Conservation (phyloP, 1,140 invertebrate species). For the Zophobas morio region DNA sequence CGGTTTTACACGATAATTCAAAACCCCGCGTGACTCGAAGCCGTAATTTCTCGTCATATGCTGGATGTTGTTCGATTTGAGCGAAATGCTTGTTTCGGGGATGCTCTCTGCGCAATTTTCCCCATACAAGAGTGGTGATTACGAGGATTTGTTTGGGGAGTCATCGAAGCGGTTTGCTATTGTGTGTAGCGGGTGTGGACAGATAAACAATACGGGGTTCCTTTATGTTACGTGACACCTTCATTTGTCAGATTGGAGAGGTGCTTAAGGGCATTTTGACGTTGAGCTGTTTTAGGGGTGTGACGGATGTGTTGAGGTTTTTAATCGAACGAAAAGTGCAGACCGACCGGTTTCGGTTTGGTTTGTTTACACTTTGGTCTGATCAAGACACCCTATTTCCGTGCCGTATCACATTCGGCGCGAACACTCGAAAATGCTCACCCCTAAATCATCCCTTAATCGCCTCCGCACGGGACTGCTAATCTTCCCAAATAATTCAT, state of each 20-base stretch:
- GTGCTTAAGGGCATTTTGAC: background rate
- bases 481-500: no score
- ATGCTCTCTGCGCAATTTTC: conserved; percentile 26
- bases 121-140: conserved; percentile 26
- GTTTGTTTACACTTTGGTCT: background rate
- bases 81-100: background rate
- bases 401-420: no score
- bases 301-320: conserved; percentile 8
- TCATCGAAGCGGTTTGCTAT: conserved; percentile 37
- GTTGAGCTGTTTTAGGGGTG: background rate
- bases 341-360: background rate
- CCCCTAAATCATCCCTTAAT: no score
- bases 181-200: conserved; percentile 49
- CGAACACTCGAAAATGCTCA: no score
- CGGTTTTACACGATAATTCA: conserved; percentile 43
- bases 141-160: conserved; percentile 23
- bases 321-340: background rate
- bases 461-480: no score
- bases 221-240: conserved; percentile 51
- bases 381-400: no score
- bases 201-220: conserved; percentile 50
- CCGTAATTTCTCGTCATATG: background rate
- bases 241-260: conserved; percentile 46
- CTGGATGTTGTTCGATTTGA: background rate
- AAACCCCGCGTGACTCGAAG: background rate